Conservation (phyloP, 2,797 vertebrate species). For the Sebastes oblongus region DNA sequence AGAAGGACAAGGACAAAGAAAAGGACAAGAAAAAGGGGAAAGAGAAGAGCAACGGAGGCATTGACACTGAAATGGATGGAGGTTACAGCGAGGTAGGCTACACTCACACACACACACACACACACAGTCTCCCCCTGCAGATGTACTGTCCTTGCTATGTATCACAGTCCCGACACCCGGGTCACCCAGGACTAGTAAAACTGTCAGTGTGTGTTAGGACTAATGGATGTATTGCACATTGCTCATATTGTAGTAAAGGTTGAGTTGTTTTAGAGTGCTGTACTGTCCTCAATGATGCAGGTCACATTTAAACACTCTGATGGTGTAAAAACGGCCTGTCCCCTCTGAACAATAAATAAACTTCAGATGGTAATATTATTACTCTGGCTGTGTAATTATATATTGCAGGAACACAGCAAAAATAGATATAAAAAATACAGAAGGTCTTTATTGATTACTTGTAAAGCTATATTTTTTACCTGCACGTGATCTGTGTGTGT, state of each 20-base stretch:
- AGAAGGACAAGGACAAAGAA: conserved; percentile 96
- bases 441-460: conserved; percentile 20
- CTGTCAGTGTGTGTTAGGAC: conserved; percentile 50
- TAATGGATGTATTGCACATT: conserved; percentile 47
- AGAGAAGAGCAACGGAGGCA: conserved; percentile 76
- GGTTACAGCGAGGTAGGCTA: conserved; percentile 65
- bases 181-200: conserved; percentile 52
- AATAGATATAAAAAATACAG: not conserved
- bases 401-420: not conserved
- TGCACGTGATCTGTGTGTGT: not conserved
- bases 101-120: conserved; percentile 28
- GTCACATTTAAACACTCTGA: conserved; percentile 10
- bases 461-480: conserved; percentile 11
- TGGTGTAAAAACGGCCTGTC: not conserved
- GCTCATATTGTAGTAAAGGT: conserved; percentile 18
- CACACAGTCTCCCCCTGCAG: conserved; percentile 22
- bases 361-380: not conserved
- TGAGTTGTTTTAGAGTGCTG: conserved; percentile 4
- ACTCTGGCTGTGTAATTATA: not conserved
- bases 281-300: not conserved
- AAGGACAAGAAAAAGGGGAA: conserved; percentile 80
- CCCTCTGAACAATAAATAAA: conserved; percentile 9
- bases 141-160: conserved; percentile 59
- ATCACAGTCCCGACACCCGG: conserved; percentile 54
- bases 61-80: conserved; percentile 78